Percentiles rank a stretch among this genome's conserved stretches.
Conservation (phyloP, 2,888 invertebrate species). For the Cristatella mucedo region DNA sequence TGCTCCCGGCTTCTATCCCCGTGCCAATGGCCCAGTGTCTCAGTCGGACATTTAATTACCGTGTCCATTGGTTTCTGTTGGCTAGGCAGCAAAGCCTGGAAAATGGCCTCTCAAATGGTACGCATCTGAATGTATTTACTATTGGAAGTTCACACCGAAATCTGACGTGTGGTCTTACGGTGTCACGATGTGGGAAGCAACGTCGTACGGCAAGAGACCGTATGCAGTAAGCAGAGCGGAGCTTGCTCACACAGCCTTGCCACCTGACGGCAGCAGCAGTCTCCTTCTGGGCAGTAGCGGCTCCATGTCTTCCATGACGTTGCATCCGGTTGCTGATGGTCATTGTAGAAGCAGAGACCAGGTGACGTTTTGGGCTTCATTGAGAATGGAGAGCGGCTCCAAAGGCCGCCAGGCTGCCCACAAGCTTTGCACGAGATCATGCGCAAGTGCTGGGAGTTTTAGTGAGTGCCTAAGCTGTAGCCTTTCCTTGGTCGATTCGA, state of each 20-base stretch:
- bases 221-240: slow-evolving; percentile 28
- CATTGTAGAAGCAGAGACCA: slow-evolving; percentile 35
- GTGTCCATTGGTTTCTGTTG: no score
- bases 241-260: background rate
- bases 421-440: slow-evolving; percentile 37
- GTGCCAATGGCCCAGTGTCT: no score
- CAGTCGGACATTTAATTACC: no score
- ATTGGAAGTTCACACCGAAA: slow-evolving; percentile 40
- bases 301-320: no score
- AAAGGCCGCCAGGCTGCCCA: slow-evolving; percentile 35
- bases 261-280: no score
- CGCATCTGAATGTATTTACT: slow-evolving; percentile 41
- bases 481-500: no score
- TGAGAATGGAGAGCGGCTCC: slow-evolving; percentile 29
- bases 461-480: no score
- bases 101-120: slow-evolving; percentile 43
- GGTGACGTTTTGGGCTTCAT: slow-evolving; percentile 36
- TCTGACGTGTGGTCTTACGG: slow-evolving; percentile 43
- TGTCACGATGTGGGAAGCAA: slow-evolving; percentile 40
- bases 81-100: no score
- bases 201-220: slow-evolving; percentile 39
- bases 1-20: no score
- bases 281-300: no score
- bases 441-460: slow-evolving; percentile 38
- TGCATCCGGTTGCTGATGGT: no score